Evolutionary conservation across 2,113 vertebrate genomes (phyloP).

Genomic region (Gallinago media): DNA sequence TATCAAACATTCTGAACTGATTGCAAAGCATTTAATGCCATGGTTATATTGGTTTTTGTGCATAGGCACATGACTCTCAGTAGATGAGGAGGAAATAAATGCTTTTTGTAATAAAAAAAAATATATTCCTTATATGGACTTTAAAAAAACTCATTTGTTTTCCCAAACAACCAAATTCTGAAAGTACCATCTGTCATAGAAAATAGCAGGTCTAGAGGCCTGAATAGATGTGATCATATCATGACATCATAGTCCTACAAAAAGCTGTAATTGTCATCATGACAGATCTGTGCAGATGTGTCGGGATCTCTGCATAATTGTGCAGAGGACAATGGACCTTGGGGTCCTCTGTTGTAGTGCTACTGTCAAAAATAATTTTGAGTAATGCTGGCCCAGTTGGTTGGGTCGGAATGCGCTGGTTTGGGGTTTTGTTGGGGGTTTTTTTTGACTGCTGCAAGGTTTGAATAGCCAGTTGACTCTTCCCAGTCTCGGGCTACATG

Average conservation of each 20-base stretch:
- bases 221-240: slow-evolving; percentile 38
- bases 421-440: too few species aligned
- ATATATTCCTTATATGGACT: not conserved
- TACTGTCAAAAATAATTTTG: not conserved
- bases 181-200: not conserved
- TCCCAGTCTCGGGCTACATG: not conserved
- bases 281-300: slow-evolving; percentile 17
- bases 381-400: not conserved
- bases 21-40: not conserved
- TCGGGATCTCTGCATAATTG: not conserved
- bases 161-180: not conserved
- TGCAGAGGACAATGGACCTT: not conserved
- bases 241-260: slow-evolving; percentile 32
- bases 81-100: not conserved
- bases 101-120: not conserved
- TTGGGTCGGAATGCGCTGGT: not conserved
- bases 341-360: not conserved
- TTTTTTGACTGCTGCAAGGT: not conserved
- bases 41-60: not conserved
- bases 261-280: slow-evolving; percentile 31
- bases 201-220: not conserved
- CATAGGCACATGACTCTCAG: not conserved
- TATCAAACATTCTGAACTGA: not conserved
- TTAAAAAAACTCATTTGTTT: not conserved
- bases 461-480: not conserved